These are phyloP conservation scores for Axinella damicornis DNA, from an alignment of 37 sponge, comb jelly and placozoan genomes.

Conservation along the genomic window DNA sequence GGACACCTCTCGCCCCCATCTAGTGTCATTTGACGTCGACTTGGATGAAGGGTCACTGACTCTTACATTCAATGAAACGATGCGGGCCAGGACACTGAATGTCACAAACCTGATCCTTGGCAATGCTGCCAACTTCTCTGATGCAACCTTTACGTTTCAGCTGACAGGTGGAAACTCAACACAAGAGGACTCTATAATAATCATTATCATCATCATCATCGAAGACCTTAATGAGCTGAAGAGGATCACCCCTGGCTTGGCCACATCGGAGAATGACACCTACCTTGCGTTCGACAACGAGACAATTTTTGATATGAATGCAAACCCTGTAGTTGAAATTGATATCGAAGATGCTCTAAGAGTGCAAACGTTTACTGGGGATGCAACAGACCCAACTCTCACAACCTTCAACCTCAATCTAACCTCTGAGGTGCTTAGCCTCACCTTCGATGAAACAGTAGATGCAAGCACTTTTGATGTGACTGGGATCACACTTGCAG, in stretches of 20 bases:
- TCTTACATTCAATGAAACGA: constrained; percentile 88
- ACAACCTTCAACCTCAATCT: constrained; percentile 69
- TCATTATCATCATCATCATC: constrained; percentile 69
- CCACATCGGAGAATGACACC: constrained; percentile 65
- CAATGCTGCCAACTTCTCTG: constrained; percentile 39
- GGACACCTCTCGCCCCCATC: constrained; percentile 72
- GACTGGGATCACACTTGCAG: constrained; percentile 60
- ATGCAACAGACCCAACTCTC: constrained; percentile 71
- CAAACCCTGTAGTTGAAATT: constrained; percentile 72
- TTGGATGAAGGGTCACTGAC: constrained; percentile 71
- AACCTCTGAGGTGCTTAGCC: constrained; percentile 66
- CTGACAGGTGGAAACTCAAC: constrained; percentile 80
- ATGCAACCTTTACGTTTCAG: constrained; percentile 30
- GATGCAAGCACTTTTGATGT: constrained; percentile 69
- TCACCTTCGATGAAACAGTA: constrained; percentile 91
- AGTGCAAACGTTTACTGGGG: constrained; percentile 33
- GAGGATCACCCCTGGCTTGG: constrained; percentile 77
- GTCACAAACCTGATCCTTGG: constrained; percentile 73
- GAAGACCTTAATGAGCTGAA: constrained; percentile 89
- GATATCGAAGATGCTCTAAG: constrained; percentile 31
- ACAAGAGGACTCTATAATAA: constrained; percentile 57
- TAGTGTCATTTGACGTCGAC: constrained; percentile 64
- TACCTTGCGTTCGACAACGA: constrained; percentile 75
- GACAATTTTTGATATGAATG: constrained; percentile 83
- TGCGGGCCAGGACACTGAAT: constrained; percentile 76